Base-by-base conservation (phyloP, 2,888 invertebrate species). In the Polia nebulosa region DNA sequence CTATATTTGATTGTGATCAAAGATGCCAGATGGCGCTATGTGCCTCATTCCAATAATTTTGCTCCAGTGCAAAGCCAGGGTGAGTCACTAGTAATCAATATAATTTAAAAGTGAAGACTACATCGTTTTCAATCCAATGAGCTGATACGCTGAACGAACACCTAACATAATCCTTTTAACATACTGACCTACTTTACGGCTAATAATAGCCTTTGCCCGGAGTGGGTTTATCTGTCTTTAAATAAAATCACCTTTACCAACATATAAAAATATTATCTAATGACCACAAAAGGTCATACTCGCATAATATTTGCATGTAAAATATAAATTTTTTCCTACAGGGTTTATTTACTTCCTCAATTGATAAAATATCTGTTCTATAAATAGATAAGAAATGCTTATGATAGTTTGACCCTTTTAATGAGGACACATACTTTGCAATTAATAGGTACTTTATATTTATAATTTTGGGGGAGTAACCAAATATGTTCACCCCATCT, bases 81-180 rank as follows among this genome's bases (percentile, higher is more conserved):
- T n/a, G n/a, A n/a, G n/a, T n/a, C n/a, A n/a, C n/a, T n/a, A n/a
- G n/a, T n/a, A n/a, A n/a, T n/a, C n/a, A n/a, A n/a, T n/a, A n/a
- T 27, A 34, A 20, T 17, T 9, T 36, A 11, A 44, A 34, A 44
- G n/a, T 45, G 29, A 66, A 41, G 41, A 27, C 75, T 45, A 56
- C n/a, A 45, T 44, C 34, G n/a, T 69, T 76, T 72, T 41, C 39
- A 36, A 36, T 68, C 11, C 63, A 55, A 29, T 47, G 32, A 72
- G 49, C 53, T 3, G 39, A 60, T 55, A 55, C 20, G 22, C 27
- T 11, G 41, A 53, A n/a, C 6, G 2, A 20, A 45, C 22, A 17
- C 41, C 61, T 55, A 52, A 29, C 51, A 52, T 78, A 78, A 72
- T 78, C 63, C 75, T 32, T 36, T 60, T 56, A 78, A 52, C 78